These are phyloP conservation scores for Diarsia mendica DNA, from an alignment of 2,888 invertebrate genomes.

Conservation along the genomic window DNA sequence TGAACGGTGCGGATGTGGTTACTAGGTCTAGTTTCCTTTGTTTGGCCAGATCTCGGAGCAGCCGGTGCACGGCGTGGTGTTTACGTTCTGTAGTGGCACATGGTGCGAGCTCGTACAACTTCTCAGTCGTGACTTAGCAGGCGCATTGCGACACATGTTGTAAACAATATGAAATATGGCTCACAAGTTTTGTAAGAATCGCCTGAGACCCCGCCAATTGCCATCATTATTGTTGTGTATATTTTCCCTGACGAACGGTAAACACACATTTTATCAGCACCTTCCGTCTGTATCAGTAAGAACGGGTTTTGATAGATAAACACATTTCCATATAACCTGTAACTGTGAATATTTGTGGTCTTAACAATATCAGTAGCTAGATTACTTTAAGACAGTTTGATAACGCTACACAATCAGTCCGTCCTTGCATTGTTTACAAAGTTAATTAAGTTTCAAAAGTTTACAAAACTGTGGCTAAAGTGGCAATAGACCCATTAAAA, in stretches of 20 bases:
- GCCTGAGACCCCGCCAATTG: slow-evolving; percentile 35
- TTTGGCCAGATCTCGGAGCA: slow-evolving; percentile 71
- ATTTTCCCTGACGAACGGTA: slow-evolving; percentile 31
- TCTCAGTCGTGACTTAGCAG: slow-evolving; percentile 67
- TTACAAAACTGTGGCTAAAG: neutral
- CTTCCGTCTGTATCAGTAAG: slow-evolving; percentile 30
- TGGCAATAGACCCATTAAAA: neutral
- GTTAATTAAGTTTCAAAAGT: neutral
- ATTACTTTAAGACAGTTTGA: slow-evolving; percentile 38
- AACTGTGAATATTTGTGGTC: slow-evolving; percentile 34
- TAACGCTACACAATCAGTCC: slow-evolving; percentile 18
- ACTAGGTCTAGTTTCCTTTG: slow-evolving; percentile 48
- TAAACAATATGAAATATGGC: slow-evolving; percentile 75
- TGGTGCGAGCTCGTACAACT: slow-evolving; percentile 71
- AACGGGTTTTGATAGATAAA: slow-evolving; percentile 54
- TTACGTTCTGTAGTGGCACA: slow-evolving; percentile 79
- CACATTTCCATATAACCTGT: slow-evolving; percentile 25
- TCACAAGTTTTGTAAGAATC: slow-evolving; percentile 29
- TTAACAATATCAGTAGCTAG: slow-evolving; percentile 26
- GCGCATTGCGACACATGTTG: slow-evolving; percentile 80
- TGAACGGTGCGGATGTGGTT: slow-evolving; percentile 68
- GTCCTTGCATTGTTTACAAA: neutral
- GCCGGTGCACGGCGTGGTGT: slow-evolving; percentile 72
- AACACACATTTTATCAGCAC: slow-evolving; percentile 35
- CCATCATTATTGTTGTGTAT: slow-evolving; percentile 24